Conservation (phyloP, 2,888 invertebrate species). For the Carcina quercana region DNA sequence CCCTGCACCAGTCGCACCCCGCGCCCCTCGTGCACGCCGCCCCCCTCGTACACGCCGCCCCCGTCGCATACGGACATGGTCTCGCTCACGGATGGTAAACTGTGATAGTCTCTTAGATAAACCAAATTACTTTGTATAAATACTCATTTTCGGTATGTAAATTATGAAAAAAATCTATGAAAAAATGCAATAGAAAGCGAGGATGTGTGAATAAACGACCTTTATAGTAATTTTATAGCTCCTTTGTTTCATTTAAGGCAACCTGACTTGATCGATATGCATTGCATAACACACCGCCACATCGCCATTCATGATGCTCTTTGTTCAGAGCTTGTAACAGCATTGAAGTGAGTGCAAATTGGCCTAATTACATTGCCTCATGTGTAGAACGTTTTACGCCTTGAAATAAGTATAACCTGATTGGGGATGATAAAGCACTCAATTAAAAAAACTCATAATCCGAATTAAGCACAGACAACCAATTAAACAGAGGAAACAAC, state of each 20-base stretch:
- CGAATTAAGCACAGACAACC: not conserved
- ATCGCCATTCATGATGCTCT: no score
- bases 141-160: constrained; percentile 63
- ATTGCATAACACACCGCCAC: no score
- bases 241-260: no score
- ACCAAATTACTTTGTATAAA: constrained; percentile 56
- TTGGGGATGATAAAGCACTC: not conserved
- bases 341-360: no score
- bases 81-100: constrained; percentile 59
- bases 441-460: not conserved
- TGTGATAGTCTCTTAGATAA: constrained; percentile 53
- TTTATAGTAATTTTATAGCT: constrained; percentile 9
- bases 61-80: constrained; percentile 29
- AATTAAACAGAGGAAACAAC: constrained; percentile 3
- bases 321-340: no score
- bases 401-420: not conserved
- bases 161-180: constrained; percentile 54
- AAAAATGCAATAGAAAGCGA: constrained; percentile 53
- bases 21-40: constrained; percentile 40
- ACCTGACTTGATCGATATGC: no score
- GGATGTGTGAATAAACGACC: constrained; percentile 69
- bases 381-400: no score
- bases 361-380: no score
- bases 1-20: constrained; percentile 56
- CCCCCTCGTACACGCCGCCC: constrained; percentile 29